A percentile compares a stretch with the other conserved stretches of the same genome.
Conservation (phyloP, 2,113 vertebrate species). For the Neotoma lepida region DNA sequence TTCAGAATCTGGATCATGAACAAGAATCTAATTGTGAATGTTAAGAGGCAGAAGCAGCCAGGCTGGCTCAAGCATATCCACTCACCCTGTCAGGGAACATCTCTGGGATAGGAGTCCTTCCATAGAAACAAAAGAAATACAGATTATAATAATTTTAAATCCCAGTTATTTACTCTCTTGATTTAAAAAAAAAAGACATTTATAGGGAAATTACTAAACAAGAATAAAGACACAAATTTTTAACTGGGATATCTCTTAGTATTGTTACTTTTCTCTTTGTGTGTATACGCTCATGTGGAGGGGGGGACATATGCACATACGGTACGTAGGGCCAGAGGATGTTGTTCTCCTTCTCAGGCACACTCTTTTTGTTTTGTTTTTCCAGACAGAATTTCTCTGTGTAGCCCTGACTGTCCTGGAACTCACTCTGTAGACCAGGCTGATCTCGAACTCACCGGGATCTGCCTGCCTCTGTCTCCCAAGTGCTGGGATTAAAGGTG, state of each 20-base stretch:
- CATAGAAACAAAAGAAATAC: neutral
- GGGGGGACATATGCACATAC: neutral
- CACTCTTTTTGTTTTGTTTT: neutral
- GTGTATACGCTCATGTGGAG: neutral
- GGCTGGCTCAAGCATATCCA: neutral
- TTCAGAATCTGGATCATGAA: neutral
- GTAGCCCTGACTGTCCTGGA: neutral
- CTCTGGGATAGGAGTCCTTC: neutral
- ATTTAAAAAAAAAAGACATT: neutral
- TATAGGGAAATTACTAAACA: neutral
- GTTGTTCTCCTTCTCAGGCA: neutral
- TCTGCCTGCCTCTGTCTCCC: neutral
- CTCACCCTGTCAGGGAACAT: neutral
- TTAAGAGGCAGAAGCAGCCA: neutral
- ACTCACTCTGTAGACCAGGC: neutral
- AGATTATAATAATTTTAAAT: conserved; percentile 1
- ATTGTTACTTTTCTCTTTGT: neutral
- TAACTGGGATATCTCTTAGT: neutral
- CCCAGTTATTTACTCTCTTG: neutral
- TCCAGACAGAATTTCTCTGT: too few species aligned
- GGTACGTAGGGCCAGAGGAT: neutral
- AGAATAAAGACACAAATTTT: conserved; percentile 20
- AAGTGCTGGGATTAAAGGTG: neutral
- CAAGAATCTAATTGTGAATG: conserved; percentile 40
- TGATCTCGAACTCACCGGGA: neutral